phyloP scores from a whole-genome alignment of 2,888 invertebrate genomes.

The Eledona agricola region DNA sequence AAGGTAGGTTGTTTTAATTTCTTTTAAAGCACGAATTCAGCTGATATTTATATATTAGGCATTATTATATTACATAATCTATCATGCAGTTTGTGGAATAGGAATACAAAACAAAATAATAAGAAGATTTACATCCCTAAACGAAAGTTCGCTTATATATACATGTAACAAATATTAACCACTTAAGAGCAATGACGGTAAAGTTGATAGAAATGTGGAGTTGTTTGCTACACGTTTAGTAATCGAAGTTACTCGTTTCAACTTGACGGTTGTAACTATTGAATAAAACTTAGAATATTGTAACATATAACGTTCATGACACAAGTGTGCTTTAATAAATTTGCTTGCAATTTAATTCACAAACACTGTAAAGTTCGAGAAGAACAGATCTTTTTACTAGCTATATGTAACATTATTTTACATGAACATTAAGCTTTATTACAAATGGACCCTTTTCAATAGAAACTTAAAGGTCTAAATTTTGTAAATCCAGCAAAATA shows the following conservation, averaged over 20 bases:
- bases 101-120: constrained; percentile 50
- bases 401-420: constrained; percentile 32
- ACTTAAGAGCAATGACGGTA: too few species aligned
- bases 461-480: constrained; percentile 19
- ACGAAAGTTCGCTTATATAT: constrained; percentile 49
- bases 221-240: too few species aligned
- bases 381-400: constrained; percentile 35
- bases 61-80: constrained; percentile 49
- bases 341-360: too few species aligned
- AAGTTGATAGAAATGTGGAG: too few species aligned
- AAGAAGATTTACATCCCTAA: constrained; percentile 42
- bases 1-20: too few species aligned
- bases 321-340: too few species aligned
- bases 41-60: constrained; percentile 44
- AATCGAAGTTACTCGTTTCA: too few species aligned
- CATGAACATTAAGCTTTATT: constrained; percentile 28
- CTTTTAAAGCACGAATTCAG: too few species aligned
- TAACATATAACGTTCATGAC: too few species aligned
- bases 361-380: constrained; percentile 32
- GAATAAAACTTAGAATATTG: too few species aligned
- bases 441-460: constrained; percentile 34
- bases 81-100: constrained; percentile 51
- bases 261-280: too few species aligned
- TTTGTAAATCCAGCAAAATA: constrained; percentile 20
- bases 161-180: constrained; percentile 55